A percentile compares a stretch with the other conserved stretches of the same genome.
Conservation (phyloP, 2,797 vertebrate genomes). For the Bradypodion ventrale region DNA sequence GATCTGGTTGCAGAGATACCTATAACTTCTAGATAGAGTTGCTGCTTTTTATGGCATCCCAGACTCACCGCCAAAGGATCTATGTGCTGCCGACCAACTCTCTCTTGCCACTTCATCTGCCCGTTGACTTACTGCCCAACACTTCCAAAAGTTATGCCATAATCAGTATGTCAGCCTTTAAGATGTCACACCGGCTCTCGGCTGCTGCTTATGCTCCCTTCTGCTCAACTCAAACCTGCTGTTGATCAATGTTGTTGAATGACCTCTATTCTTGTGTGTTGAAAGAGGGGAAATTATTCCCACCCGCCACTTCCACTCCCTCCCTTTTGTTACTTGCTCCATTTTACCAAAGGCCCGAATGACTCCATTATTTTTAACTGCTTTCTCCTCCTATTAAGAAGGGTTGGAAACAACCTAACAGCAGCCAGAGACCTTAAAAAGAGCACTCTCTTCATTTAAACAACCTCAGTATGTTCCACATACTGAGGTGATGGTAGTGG, state of each 20-base stretch:
- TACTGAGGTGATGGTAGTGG: background rate
- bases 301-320: background rate
- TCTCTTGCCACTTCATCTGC: background rate
- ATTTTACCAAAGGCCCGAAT: background rate
- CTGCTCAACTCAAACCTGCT: background rate
- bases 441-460: background rate
- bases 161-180: background rate
- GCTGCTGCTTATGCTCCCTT: background rate
- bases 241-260: background rate
- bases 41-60: background rate
- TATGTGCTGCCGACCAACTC: background rate
- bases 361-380: constrained; percentile 17
- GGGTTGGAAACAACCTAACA: background rate
- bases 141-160: background rate
- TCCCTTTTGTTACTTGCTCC: background rate
- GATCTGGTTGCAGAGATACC: background rate
- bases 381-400: constrained; percentile 15
- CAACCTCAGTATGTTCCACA: background rate
- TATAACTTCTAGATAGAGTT: background rate
- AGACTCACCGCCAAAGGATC: background rate
- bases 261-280: background rate
- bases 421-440: background rate
- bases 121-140: background rate
- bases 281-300: background rate
- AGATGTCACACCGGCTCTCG: background rate